phyloP scores from a whole-genome alignment of 2,113 vertebrate species.

The Nerophis lumbriciformis region DNA sequence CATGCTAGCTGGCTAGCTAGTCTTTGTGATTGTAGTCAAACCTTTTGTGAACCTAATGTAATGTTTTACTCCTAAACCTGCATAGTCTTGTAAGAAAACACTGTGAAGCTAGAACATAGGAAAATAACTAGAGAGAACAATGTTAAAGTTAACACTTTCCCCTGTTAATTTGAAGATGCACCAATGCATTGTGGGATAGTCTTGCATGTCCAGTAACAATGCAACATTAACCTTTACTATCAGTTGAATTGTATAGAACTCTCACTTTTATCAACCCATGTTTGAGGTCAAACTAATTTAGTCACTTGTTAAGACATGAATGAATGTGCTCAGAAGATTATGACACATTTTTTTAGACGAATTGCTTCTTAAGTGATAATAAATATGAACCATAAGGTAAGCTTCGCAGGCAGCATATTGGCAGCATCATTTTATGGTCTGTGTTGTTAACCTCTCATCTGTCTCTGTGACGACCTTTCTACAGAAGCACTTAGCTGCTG shows the following conservation, averaged over 20 bases:
- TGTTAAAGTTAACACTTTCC: too few relatives aligned
- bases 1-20: neutral
- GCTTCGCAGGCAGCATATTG: constrained; percentile 34
- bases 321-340: neutral
- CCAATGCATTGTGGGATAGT: too few relatives aligned
- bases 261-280: neutral
- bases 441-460: constrained; percentile 18
- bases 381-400: constrained; percentile 12
- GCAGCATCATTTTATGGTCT: constrained; percentile 24
- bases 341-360: neutral
- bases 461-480: constrained; percentile 54
- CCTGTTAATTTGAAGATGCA: too few relatives aligned
- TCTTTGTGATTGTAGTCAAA: neutral
- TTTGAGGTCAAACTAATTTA: neutral
- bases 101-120: neutral
- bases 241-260: neutral
- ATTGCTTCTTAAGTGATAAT: constrained; percentile 7
- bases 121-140: neutral
- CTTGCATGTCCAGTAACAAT: neutral
- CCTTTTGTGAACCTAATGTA: too few relatives aligned
- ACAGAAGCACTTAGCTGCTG: constrained; percentile 41
- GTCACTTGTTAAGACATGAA: neutral
- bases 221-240: neutral
- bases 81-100: neutral
- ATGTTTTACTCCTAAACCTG: neutral